Evolutionary conservation across 2,113 vertebrate genomes (phyloP).

Genomic region (Thamnophis sirtalis): DNA sequence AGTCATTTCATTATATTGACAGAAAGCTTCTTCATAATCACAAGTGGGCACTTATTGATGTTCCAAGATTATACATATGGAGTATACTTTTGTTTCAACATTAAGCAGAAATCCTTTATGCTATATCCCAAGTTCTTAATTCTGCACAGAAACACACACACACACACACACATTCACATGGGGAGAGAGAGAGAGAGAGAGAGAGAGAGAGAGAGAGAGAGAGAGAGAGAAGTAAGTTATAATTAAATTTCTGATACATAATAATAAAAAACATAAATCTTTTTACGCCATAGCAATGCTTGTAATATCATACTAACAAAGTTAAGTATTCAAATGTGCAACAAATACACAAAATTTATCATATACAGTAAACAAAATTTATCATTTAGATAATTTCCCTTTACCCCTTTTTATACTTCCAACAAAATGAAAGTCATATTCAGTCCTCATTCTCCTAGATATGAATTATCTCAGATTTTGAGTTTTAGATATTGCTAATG

Average conservation of each 20-base stretch:
- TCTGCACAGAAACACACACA: not conserved
- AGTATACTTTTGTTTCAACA: not conserved
- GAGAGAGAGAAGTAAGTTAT: not conserved
- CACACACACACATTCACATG: not conserved
- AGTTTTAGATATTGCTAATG: not conserved
- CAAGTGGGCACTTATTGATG: not conserved
- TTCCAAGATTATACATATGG: not conserved
- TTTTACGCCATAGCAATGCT: not conserved
- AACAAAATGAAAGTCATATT: not conserved
- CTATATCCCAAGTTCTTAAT: not conserved
- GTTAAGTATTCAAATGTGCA: not conserved
- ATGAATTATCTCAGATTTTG: not conserved
- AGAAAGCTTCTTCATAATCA: not conserved
- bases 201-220: too few species aligned
- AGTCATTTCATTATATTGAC: not conserved
- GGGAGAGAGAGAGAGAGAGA: too few species aligned
- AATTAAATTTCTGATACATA: not conserved
- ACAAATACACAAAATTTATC: not conserved
- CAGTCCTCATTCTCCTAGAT: not conserved
- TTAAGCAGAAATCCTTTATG: not conserved
- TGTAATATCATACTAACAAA: not conserved
- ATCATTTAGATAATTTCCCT: not conserved
- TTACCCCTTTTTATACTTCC: not conserved
- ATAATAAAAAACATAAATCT: not conserved
- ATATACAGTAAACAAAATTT: not conserved